phyloP scores from a whole-genome alignment of 1,140 invertebrate genomes.

The Marisa cornuarietis region DNA sequence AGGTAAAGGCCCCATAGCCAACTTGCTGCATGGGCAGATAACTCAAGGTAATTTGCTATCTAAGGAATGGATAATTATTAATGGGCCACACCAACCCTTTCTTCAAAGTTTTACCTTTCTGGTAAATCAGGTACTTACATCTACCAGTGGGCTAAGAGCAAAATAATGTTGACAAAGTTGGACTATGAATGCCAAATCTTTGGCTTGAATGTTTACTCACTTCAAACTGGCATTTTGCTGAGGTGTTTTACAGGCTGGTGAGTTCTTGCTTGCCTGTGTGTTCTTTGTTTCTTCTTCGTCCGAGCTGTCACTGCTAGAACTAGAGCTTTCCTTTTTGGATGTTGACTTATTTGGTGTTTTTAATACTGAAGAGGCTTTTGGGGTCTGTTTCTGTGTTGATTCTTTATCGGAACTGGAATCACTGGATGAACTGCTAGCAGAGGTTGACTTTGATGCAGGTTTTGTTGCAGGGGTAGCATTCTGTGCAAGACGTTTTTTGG shows the following conservation, averaged over 20 bases:
- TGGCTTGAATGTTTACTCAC: too few relatives aligned
- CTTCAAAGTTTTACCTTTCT: too few relatives aligned
- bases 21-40: too few relatives aligned
- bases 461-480: slow-evolving; percentile 5
- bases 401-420: slow-evolving; percentile 36
- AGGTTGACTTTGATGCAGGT: slow-evolving; percentile 13
- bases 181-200: too few relatives aligned
- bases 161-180: too few relatives aligned
- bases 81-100: too few relatives aligned
- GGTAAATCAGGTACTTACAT: too few relatives aligned
- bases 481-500: slow-evolving; percentile 10
- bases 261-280: slow-evolving; percentile 31
- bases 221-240: too few relatives aligned
- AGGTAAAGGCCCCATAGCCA: too few relatives aligned
- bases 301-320: slow-evolving; percentile 25
- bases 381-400: background rate
- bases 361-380: slow-evolving; percentile 8
- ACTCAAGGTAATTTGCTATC: too few relatives aligned
- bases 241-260: background rate
- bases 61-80: too few relatives aligned
- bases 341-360: slow-evolving; percentile 4
- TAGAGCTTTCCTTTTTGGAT: slow-evolving; percentile 1
- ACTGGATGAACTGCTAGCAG: slow-evolving; percentile 22
- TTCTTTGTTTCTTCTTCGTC: slow-evolving; percentile 46
- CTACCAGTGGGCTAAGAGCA: too few relatives aligned